These are phyloP conservation scores for Drosophila aff. DNA, from an alignment of 1,140 invertebrate genomes.

Conservation along the genomic window DNA sequence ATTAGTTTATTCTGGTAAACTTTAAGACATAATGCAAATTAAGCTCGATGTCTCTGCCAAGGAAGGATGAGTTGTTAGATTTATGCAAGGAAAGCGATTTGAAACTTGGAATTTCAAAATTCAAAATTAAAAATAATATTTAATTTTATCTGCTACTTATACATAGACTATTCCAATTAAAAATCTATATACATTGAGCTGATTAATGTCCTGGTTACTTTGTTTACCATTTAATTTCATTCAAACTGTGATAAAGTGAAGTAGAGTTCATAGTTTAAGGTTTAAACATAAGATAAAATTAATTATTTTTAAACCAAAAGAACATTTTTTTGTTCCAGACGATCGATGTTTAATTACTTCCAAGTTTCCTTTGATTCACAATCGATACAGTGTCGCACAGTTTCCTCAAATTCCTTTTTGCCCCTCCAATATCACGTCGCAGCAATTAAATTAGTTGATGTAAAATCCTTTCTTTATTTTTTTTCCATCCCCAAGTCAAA, in stretches of 20 bases:
- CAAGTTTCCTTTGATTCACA: slow-evolving; percentile 26
- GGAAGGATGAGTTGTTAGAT: not conserved
- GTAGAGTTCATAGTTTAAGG: not conserved
- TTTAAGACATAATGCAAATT: slow-evolving; percentile 9
- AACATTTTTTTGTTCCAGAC: not conserved
- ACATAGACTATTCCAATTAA: too few relatives aligned
- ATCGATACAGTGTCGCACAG: slow-evolving; percentile 18
- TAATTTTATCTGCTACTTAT: too few relatives aligned
- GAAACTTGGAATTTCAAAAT: not conserved
- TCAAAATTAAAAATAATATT: not conserved
- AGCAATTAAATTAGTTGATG: slow-evolving; percentile 75
- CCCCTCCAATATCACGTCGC: slow-evolving; percentile 63
- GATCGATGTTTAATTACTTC: slow-evolving; percentile 11
- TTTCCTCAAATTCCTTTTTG: slow-evolving; percentile 12
- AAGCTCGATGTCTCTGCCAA: not conserved
- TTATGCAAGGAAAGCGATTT: slow-evolving; percentile 2
- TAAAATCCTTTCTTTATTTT: slow-evolving; percentile 36
- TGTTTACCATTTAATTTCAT: not conserved
- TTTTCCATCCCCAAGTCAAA: slow-evolving; percentile 40
- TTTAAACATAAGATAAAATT: not conserved
- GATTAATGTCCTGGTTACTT: not conserved
- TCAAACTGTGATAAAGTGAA: not conserved
- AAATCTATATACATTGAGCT: not conserved
- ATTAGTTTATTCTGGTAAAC: slow-evolving; percentile 10
- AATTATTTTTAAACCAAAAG: slow-evolving; percentile 1